A percentile compares a stretch with the other conserved stretches of the same genome.
Evolutionary conservation across 2,797 vertebrate species (phyloP).

Genomic region (Acestrorhynchus altus): DNA sequence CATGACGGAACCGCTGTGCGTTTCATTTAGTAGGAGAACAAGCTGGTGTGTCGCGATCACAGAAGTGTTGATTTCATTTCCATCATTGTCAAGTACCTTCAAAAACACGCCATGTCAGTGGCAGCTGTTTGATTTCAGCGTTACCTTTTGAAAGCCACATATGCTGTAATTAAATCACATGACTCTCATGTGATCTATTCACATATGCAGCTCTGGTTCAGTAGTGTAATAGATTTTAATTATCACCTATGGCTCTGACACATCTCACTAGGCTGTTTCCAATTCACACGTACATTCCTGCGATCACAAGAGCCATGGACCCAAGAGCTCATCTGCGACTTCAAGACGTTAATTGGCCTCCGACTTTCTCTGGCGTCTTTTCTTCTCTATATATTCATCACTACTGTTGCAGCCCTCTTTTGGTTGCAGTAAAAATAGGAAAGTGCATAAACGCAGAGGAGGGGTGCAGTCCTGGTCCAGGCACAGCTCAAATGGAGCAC

Average conservation of each 20-base stretch:
- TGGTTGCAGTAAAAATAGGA: slow-evolving; percentile 51
- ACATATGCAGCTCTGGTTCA: slow-evolving; percentile 13
- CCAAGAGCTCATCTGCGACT: slow-evolving; percentile 46
- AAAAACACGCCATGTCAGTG: slow-evolving; percentile 4
- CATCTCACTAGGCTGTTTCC: slow-evolving; percentile 35
- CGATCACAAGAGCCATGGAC: slow-evolving; percentile 45
- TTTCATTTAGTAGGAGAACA: background rate
- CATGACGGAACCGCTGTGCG: background rate
- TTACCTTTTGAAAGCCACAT: slow-evolving; percentile 8
- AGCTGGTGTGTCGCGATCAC: slow-evolving; percentile 1
- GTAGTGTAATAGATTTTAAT: slow-evolving; percentile 54
- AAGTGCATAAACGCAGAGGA: slow-evolving; percentile 43
- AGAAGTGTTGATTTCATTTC: slow-evolving; percentile 13
- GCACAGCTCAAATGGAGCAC: slow-evolving; percentile 44
- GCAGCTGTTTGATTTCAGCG: slow-evolving; percentile 1
- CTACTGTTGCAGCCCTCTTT: slow-evolving; percentile 42
- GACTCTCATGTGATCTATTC: slow-evolving; percentile 2
- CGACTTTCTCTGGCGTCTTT: slow-evolving; percentile 37
- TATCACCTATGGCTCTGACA: slow-evolving; percentile 47
- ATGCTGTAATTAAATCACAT: slow-evolving; percentile 34
- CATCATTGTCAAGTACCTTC: background rate
- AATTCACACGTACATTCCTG: slow-evolving; percentile 45
- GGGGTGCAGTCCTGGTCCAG: slow-evolving; percentile 52
- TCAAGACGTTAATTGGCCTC: slow-evolving; percentile 51
- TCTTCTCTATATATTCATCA: background rate